Base-by-base conservation (phyloP, 2,113 vertebrate species). In the Eretmochelys imbricata region DNA sequence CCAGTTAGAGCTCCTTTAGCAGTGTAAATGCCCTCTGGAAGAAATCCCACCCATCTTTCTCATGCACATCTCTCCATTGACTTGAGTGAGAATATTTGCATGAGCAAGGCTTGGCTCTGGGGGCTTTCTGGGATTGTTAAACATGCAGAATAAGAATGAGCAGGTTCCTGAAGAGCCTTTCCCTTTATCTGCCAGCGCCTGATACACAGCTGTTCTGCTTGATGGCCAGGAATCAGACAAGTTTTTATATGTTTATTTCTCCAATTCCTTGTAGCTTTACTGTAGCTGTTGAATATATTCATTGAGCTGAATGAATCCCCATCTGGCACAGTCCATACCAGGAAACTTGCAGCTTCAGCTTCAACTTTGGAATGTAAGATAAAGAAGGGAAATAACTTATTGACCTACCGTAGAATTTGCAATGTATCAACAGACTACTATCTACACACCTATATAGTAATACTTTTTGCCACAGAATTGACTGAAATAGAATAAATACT, bases 221-320 rank as follows among this genome's bases (percentile, higher is more conserved):
- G 92, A 75, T 50, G 7, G 2, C 80, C 88, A 42, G 51, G 84
- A 91, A 2, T 84, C 89, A 90, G 79, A 91, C 91, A 89, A 4
- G 79, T 54, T 87, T 80, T 89, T 75, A 27, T 12, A 31, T 1
- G 31, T 17, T 81, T 50, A 2, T 51, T 93, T 49, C 89, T 91
- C 82, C 6, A 0, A 0, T 78, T 57, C 82, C 42, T 91, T 35
- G 72, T 55, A 89, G 72, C n/a, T 27, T 57, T 62, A 50, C 17
- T 87, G 91, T 38, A 53, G 92, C 91, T 90, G 57, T 76, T 95
- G 93, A 96, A 96, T 97, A 82, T 89, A 96, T 94, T 95, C 93
- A 94, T 57, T 31, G 93, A 90, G 82, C 84, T 84, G 94, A 94
- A 96, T 62, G 88, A 83, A 93, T 96, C 96, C 93, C 95, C 92